Evolutionary conservation across 1,140 invertebrate species (phyloP).

Genomic region (Cylas formicarius): DNA sequence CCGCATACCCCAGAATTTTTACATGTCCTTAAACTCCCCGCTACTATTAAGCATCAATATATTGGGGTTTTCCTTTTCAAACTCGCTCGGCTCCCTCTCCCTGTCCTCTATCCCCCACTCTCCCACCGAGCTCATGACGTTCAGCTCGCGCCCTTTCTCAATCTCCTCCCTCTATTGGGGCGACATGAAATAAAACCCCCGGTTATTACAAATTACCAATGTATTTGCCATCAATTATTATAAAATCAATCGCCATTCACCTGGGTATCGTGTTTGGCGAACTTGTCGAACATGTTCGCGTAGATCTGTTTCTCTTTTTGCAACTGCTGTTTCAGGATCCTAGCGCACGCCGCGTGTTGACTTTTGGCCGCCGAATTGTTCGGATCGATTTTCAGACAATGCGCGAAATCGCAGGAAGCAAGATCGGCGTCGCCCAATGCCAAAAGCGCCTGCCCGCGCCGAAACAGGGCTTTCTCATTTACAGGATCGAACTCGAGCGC

Average conservation of each 20-base stretch:
- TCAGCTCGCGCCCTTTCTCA: constrained; percentile 56
- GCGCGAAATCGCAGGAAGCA: constrained; percentile 74
- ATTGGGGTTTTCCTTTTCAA: constrained; percentile 71
- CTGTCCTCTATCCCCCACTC: constrained; percentile 67
- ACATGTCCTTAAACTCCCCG: constrained; percentile 72
- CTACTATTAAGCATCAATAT: constrained; percentile 67
- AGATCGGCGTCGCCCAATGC: constrained; percentile 67
- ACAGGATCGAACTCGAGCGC: constrained; percentile 67
- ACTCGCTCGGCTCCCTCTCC: constrained; percentile 61
- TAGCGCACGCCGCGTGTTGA: constrained; percentile 65
- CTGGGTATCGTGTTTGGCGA: constrained; percentile 72
- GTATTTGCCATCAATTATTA: background rate
- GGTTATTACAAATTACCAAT: constrained; percentile 1
- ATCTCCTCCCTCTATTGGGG: constrained; percentile 56
- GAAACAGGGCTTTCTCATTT: constrained; percentile 87
- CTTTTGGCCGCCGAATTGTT: constrained; percentile 77
- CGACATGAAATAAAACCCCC: constrained; percentile 13
- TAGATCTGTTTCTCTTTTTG: constrained; percentile 85
- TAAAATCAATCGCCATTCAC: constrained; percentile 44
- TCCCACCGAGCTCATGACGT: constrained; percentile 61
- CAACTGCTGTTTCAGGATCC: constrained; percentile 66
- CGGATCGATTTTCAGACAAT: constrained; percentile 51
- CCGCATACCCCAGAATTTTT: constrained; percentile 35
- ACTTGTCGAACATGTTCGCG: constrained; percentile 91
- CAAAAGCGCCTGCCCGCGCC: constrained; percentile 76